Conservation (phyloP, 2,797 vertebrate genomes). For the Siniperca obscura region DNA sequence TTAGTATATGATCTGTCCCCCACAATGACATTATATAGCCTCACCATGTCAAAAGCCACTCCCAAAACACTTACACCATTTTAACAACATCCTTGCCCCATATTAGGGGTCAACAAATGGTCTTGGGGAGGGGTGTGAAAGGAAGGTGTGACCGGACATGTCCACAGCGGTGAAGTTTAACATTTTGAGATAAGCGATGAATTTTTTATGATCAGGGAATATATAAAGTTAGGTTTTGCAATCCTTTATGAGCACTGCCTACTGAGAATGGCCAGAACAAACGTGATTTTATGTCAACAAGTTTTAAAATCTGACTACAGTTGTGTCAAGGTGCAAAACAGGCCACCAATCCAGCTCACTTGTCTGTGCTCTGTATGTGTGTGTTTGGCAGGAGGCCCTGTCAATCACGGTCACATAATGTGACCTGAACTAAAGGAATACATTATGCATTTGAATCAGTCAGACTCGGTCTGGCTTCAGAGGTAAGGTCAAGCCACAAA, state of each 20-base stretch:
- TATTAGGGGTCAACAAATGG: no score
- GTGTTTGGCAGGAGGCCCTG: not conserved
- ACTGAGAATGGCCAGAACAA: not conserved
- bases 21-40: no score
- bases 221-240: not conserved
- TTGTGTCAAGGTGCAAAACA: conserved; percentile 6
- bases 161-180: not conserved
- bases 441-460: conserved; percentile 34
- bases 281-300: not conserved
- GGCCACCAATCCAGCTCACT: not conserved
- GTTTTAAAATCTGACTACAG: conserved; percentile 8
- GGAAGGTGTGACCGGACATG: no score
- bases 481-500: conserved; percentile 14
- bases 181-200: conserved; percentile 18
- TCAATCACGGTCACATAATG: conserved; percentile 42
- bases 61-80: no score
- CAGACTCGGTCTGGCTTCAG: conserved; percentile 1
- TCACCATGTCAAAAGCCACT: no score
- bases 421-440: conserved; percentile 31
- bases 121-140: no score
- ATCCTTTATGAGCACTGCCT: conserved; percentile 10
- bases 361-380: not conserved
- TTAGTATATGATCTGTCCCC: no score
- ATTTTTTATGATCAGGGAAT: conserved; percentile 30
- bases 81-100: no score